Base-by-base conservation (phyloP, 2,888 invertebrate species). In the Eulithis prunata region DNA sequence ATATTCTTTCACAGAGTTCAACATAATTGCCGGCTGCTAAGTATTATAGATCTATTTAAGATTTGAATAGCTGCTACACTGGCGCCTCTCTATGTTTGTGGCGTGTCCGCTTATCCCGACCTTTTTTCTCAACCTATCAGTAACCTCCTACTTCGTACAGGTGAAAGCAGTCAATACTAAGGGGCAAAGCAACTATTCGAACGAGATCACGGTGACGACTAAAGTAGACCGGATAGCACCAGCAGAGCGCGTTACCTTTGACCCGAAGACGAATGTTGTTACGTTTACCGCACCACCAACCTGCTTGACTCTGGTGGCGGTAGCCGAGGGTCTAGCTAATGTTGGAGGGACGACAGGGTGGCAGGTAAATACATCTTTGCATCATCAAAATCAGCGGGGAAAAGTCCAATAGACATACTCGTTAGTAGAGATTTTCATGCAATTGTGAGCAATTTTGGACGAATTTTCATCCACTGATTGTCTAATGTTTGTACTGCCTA, bases 161-260 rank as follows among this genome's bases (percentile, higher is more conserved):
- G 95, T 97, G 66, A 97, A 97, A 89, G 98, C 98, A 0, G 94
- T 97, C 71, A 98, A 98, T 82, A 96, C 97, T 0, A 97, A 97
- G 86, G 97, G 97, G 13, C 95, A 96, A 74, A 98, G 98, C 69
- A 97, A 97, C 72, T 97, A 96, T 80, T 98, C 98, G 0, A 97
- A 97, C 77, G 97, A 97, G 83, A 95, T 97, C 54, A 94, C 95
- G 1, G 96, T 96, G 49, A 96, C 96, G 4, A 98, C 98, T 0
- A 96, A 96, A 76, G 97, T 98, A 14, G 97, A 97, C 73, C 95
- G 96, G 79, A 97, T 98, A 59, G 96, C 97, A 0, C 91, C 96
- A 0, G 97, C 98, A 0, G 94, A 97, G 71, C 94, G 96, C 71
- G 97, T 97, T 32, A 96, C 96, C 38, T 98, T 96, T 81, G 97